Percentiles rank a stretch among this genome's conserved stretches.
phyloP scores from a whole-genome alignment of 2,888 invertebrate genomes.

The Holacanthella duospinosa region DNA sequence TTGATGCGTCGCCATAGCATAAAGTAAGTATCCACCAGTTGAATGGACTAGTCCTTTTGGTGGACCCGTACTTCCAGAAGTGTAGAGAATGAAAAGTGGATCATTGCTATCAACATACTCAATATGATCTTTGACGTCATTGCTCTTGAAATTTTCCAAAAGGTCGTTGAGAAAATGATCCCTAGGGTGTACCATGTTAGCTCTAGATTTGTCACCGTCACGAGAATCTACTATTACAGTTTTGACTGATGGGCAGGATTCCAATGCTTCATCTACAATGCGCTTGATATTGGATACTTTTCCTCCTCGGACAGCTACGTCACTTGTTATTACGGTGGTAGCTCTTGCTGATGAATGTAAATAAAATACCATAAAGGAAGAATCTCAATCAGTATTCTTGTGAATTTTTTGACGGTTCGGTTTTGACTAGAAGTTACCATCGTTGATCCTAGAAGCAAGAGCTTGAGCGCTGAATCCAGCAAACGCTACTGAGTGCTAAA shows the following conservation, averaged over 20 bases:
- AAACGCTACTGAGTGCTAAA: slow-evolving; percentile 45
- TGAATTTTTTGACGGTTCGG: not conserved
- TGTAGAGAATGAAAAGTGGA: slow-evolving; percentile 46
- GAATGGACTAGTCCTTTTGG: slow-evolving; percentile 46
- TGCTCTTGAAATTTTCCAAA: slow-evolving; percentile 39
- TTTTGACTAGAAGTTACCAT: slow-evolving; percentile 38
- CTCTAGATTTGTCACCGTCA: slow-evolving; percentile 28
- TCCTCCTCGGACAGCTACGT: slow-evolving; percentile 45
- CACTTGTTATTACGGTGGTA: slow-evolving; percentile 44
- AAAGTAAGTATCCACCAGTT: slow-evolving; percentile 45
- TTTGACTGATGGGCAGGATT: slow-evolving; percentile 41
- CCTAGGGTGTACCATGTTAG: slow-evolving; percentile 22
- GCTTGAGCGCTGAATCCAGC: slow-evolving; percentile 47
- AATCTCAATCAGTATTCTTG: not conserved
- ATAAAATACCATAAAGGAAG: not conserved
- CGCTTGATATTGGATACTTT: slow-evolving; percentile 42
- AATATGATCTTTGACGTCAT: slow-evolving; percentile 40
- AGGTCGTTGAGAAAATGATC: slow-evolving; percentile 41
- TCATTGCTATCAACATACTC: slow-evolving; percentile 45
- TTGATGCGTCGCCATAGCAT: slow-evolving; percentile 43
- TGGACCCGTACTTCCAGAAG: slow-evolving; percentile 47
- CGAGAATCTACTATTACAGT: slow-evolving; percentile 43
- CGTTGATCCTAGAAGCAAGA: slow-evolving; percentile 43
- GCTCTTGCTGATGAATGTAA: slow-evolving; percentile 44
- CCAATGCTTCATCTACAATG: slow-evolving; percentile 43